Evolutionary conservation across 2,113 vertebrate species (phyloP).

Genomic region (Thalassarche chlororhynchos): DNA sequence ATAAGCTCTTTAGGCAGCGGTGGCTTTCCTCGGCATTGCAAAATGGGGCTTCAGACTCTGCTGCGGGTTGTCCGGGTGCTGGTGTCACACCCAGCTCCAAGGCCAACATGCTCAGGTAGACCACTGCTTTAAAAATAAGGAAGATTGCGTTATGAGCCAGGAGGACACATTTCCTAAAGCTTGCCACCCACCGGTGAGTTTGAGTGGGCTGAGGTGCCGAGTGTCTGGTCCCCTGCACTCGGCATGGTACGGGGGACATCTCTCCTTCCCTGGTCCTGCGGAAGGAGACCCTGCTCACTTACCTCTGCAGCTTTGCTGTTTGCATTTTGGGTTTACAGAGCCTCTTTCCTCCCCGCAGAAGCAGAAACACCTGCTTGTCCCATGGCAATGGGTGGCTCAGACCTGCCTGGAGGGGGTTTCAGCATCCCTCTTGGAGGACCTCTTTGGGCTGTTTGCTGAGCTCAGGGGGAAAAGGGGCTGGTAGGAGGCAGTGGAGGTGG

Average conservation of each 20-base stretch:
- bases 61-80: neutral
- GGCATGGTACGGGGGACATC: rapidly evolving
- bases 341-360: neutral
- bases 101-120: neutral
- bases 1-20: rapidly evolving
- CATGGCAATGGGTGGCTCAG: neutral
- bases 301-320: neutral
- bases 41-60: neutral
- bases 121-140: neutral
- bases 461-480: neutral
- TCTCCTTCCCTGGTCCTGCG: neutral
- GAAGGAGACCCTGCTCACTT: neutral
- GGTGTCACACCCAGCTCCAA: neutral
- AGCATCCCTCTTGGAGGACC: neutral
- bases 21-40: neutral
- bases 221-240: neutral
- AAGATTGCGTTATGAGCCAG: neutral
- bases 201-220: neutral
- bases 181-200: neutral
- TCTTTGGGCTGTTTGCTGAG: neutral
- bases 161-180: neutral
- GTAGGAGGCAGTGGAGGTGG: neutral
- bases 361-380: neutral
- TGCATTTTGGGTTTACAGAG: neutral
- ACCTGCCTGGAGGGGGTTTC: neutral